Evolutionary conservation across 2,888 invertebrate genomes (phyloP), one percentile per base, ranked within the genome.

Genomic region (Phyto melanocephala): DNA sequence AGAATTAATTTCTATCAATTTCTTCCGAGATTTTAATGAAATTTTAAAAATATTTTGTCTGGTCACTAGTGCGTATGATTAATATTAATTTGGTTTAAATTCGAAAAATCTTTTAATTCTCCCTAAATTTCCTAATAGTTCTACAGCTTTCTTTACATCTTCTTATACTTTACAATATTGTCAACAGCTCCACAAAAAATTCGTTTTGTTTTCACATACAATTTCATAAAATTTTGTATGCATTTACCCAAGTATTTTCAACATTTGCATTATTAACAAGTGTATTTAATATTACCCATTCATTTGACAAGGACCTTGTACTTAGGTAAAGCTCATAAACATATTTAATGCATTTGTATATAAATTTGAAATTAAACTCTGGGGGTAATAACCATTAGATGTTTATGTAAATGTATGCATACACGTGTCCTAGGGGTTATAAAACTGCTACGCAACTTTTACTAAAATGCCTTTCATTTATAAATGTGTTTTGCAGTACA

Each of bases 221-320:
- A 37, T 37, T 37, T 37, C 3, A 10, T 10, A 5, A 6, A 37
- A 37, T 37, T 37, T 37, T 11, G 11, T 37, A 37, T 37, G 37
- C 37, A 37, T 7, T 37, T 10, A 37, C 11, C 8, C 11, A 37
- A 37, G 11, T 37, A 37, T 11, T 5, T 37, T 37, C 8, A 37
- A 37, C 11, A 5, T 37, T 10, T 10, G 6, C 28, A 28, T 28
- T 28, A 6, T 28, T 28, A 28, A 28, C n/a, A n/a, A n/a, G n/a
- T n/a, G n/a, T n/a, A 71, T 71, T 67, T 60, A 72, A 77, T 77
- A 45, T 62, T 50, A n/a, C 50, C 6, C n/a, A 22, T 47, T 13
- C 20, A 13, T 20, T 3, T 7, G 15, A 35, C 28, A 24, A 56
- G 1, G 35, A 28, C 28, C 28, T 28, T 28, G 28, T 28, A n/a